These are phyloP conservation scores for Macaca nemestrina DNA, from an alignment of 2,113 vertebrate genomes.

Conservation along the genomic window DNA sequence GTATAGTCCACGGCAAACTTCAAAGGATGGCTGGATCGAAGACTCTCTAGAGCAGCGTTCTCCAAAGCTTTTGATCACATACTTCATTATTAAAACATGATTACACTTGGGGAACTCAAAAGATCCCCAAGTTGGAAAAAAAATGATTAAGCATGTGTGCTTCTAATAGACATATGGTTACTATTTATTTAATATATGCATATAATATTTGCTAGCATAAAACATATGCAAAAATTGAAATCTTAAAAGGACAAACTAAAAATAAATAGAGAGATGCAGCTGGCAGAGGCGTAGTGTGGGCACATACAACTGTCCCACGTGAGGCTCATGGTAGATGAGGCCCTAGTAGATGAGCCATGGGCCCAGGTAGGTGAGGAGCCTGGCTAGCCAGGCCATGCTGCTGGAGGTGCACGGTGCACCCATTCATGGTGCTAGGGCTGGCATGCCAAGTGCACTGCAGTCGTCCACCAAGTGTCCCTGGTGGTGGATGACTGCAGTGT, in stretches of 20 bases:
- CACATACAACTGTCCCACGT: too few species aligned
- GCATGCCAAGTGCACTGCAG: slow-evolving; percentile 91
- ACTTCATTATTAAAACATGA: background rate
- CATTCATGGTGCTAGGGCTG: background rate
- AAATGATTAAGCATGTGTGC: background rate
- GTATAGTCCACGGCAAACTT: background rate
- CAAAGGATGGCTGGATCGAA: background rate
- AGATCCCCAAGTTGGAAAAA: background rate
- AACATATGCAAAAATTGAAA: background rate
- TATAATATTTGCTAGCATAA: background rate
- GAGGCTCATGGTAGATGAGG: too few species aligned
- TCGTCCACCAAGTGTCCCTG: slow-evolving; percentile 90
- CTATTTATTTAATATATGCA: background rate
- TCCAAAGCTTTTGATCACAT: background rate
- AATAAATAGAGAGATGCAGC: background rate
- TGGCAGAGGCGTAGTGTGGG: background rate
- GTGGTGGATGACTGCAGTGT: too few species aligned
- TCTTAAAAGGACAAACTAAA: background rate
- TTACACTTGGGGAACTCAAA: background rate
- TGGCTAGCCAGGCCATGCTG: background rate
- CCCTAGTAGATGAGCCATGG: background rate
- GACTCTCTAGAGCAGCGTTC: background rate
- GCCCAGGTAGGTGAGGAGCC: background rate
- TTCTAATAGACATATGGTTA: background rate
- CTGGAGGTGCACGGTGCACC: slow-evolving; percentile 48